Conservation (phyloP, 2,888 invertebrate species). For the Clanis bilineata region DNA sequence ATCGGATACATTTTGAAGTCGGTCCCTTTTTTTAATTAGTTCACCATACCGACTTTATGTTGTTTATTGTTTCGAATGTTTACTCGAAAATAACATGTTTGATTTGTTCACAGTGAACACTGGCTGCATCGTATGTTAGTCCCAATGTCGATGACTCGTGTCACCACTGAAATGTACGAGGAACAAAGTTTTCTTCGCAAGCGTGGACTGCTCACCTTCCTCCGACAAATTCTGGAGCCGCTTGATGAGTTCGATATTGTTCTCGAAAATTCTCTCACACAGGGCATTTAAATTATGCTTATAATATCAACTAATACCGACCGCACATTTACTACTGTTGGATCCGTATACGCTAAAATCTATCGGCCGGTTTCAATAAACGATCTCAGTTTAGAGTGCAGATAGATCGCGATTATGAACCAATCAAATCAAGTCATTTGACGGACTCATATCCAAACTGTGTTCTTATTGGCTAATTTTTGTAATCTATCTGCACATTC, state of each 20-base stretch:
- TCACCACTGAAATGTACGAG: slow-evolving; percentile 97
- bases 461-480: no score
- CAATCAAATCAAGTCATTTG: no score
- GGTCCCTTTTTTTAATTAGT: no score
- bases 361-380: no score
- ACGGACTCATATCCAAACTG: no score
- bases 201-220: slow-evolving; percentile 91
- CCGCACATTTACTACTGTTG: neutral
- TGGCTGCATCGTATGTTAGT: slow-evolving; percentile 94
- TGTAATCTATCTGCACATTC: no score
- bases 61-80: no score
- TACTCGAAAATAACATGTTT: neutral
- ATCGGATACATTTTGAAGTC: no score
- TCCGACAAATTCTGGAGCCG: slow-evolving; percentile 94
- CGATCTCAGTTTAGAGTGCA: no score
- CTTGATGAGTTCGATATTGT: slow-evolving; percentile 94
- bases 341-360: no score
- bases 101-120: slow-evolving; percentile 87
- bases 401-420: no score
- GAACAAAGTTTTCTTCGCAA: slow-evolving; percentile 97
- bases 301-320: neutral
- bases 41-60: no score
- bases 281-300: slow-evolving; percentile 64
- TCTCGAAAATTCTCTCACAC: slow-evolving; percentile 92
- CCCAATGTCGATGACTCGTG: slow-evolving; percentile 94